These are phyloP conservation scores for Callospermophilus lateralis DNA, from an alignment of 2,113 vertebrate genomes.

Conservation along the genomic window DNA sequence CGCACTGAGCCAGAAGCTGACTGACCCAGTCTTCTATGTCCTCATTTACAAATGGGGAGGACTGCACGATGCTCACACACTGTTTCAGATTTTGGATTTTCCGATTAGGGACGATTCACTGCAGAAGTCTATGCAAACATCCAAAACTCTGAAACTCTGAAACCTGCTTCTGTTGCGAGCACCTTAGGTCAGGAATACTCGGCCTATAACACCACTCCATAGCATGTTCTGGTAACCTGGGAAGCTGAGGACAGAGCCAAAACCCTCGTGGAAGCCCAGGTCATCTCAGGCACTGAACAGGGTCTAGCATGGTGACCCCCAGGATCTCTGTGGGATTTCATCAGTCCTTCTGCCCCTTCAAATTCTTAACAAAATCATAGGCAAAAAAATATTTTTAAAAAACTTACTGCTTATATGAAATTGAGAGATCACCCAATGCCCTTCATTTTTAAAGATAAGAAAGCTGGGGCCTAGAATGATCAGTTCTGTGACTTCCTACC, in stretches of 20 bases:
- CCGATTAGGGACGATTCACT: neutral
- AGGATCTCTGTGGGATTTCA: neutral
- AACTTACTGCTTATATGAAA: neutral
- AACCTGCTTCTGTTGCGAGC: neutral
- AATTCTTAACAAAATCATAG: neutral
- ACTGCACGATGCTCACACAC: neutral
- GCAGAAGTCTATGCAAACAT: neutral
- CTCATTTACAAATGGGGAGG: neutral
- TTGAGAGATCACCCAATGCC: neutral
- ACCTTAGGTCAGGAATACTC: neutral
- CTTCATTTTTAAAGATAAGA: neutral
- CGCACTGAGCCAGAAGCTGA: neutral
- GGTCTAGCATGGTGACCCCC: neutral
- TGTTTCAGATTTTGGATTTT: neutral
- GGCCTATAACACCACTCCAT: neutral
- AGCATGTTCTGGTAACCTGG: too few species aligned
- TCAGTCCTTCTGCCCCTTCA: neutral
- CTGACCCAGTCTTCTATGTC: neutral
- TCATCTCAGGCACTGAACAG: accelerated
- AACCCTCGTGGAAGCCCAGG: accelerated
- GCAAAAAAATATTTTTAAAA: neutral
- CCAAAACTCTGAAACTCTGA: neutral
- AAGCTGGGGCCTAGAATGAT: neutral
- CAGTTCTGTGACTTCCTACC: neutral
- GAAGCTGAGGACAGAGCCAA: neutral